These are phyloP conservation scores for Exocentrus adspersus DNA, from an alignment of 2,888 invertebrate species.

Conservation along the genomic window DNA sequence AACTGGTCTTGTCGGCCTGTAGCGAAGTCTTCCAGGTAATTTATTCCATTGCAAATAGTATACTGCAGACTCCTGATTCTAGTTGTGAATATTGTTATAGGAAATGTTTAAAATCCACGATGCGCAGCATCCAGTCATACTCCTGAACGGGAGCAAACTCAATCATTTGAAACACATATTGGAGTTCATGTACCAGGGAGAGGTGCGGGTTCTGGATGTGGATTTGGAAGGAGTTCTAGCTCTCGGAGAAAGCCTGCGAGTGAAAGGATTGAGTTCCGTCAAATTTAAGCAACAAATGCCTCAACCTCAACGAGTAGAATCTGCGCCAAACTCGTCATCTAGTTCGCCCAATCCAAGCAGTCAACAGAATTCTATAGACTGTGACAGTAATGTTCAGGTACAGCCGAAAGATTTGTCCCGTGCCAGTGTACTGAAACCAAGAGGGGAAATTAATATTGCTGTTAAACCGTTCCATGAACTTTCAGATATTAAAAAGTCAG, in stretches of 20 bases:
- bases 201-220: conserved; percentile 63
- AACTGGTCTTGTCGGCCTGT: conserved; percentile 65
- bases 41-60: background rate
- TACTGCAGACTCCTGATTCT: no score
- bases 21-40: conserved; percentile 64
- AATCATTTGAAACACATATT: conserved; percentile 62
- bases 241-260: conserved; percentile 63
- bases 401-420: background rate
- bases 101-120: conserved; percentile 51
- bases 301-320: no score
- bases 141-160: conserved; percentile 63
- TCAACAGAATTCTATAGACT: background rate
- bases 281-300: conserved; percentile 38
- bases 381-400: background rate
- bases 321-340: background rate
- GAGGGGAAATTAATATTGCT: background rate
- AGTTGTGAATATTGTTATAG: conserved; percentile 9
- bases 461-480: background rate
- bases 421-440: background rate
- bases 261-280: conserved; percentile 60
- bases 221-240: conserved; percentile 62
- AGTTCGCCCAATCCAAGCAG: background rate
- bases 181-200: conserved; percentile 66
- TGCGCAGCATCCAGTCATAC: conserved; percentile 62
- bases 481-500: background rate